Evolutionary conservation across 2,113 vertebrate genomes (phyloP).

Genomic region (Vidua macroura): DNA sequence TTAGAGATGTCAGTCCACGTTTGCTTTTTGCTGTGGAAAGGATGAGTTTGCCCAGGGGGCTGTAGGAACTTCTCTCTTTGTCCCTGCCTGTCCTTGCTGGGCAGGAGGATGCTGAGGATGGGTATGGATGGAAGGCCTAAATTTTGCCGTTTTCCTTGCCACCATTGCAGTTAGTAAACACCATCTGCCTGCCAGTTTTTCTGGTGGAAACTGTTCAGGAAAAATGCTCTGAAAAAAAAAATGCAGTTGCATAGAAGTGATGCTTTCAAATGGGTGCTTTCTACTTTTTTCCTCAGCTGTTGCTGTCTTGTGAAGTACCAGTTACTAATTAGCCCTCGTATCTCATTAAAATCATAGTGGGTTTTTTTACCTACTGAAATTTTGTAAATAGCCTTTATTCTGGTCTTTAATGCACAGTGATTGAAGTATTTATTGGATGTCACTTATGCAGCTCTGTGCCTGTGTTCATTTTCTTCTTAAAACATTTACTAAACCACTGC

Average conservation of each 20-base stretch:
- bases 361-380: constrained; percentile 5
- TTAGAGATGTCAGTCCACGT: neutral
- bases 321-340: constrained; percentile 36
- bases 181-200: neutral
- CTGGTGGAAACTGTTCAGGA: neutral
- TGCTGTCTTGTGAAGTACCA: neutral
- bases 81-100: accelerated
- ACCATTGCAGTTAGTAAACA: neutral
- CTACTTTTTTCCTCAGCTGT: neutral
- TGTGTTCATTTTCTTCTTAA: constrained; percentile 33
- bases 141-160: neutral
- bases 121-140: neutral
- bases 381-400: constrained; percentile 39
- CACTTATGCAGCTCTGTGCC: constrained; percentile 40
- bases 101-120: neutral
- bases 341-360: constrained; percentile 33
- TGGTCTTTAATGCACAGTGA: constrained; percentile 34
- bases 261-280: neutral
- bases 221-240: neutral
- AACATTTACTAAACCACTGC: constrained; percentile 22
- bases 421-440: constrained; percentile 54
- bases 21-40: neutral
- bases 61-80: neutral
- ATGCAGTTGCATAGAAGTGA: neutral
- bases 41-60: neutral